phyloP scores from a whole-genome alignment of 2,113 vertebrate species.

The Pluvialis apricaria region DNA sequence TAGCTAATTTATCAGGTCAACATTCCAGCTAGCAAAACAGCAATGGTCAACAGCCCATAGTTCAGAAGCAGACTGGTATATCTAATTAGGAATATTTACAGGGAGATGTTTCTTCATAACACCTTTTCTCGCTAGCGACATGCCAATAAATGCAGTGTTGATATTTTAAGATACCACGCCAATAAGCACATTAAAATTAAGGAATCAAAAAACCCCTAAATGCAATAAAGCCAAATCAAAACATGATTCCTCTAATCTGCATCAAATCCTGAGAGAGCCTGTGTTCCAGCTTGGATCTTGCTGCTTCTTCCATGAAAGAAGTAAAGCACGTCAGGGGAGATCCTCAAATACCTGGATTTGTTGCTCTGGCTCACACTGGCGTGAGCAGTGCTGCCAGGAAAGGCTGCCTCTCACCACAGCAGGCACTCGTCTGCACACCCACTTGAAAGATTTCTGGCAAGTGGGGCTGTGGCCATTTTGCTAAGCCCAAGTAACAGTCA shows the following conservation, averaged over 20 bases:
- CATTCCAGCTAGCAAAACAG: background rate
- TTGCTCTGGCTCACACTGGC: fast-evolving
- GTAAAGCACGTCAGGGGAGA: background rate
- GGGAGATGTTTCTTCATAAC: background rate
- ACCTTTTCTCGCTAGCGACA: background rate
- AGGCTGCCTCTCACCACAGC: background rate
- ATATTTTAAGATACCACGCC: background rate
- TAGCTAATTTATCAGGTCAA: background rate
- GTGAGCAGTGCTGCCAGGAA: background rate
- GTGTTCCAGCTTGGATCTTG: background rate
- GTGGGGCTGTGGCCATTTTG: background rate
- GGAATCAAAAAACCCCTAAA: background rate
- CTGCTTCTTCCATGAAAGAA: background rate
- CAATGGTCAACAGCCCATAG: background rate
- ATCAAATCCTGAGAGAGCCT: background rate
- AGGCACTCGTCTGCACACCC: background rate
- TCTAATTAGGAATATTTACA: background rate
- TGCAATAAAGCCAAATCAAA: background rate
- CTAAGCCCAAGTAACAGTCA: background rate
- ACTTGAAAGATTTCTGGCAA: background rate
- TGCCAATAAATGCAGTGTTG: background rate
- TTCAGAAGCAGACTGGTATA: background rate
- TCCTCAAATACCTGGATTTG: background rate
- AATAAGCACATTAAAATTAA: background rate
- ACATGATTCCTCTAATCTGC: background rate